A percentile compares a stretch with the other conserved stretches of the same genome.
Conservation (phyloP, 1,140 invertebrate species). For the Nasonia longicornis region DNA sequence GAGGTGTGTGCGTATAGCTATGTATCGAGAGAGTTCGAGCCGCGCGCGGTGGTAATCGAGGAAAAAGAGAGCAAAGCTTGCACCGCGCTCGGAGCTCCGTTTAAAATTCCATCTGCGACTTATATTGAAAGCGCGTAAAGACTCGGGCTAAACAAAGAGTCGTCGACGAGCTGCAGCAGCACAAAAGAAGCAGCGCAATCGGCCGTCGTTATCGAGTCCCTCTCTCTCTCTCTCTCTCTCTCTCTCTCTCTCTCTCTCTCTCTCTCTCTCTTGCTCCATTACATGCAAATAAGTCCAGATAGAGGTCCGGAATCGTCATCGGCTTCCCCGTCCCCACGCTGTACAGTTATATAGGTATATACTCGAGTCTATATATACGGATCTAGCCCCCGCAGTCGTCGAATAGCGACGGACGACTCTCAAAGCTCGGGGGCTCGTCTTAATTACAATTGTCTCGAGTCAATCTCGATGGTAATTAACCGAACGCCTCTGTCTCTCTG, state of each 20-base stretch:
- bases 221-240: not conserved
- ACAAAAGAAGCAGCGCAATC: constrained; percentile 23
- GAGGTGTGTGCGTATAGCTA: no score
- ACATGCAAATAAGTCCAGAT: constrained; percentile 66
- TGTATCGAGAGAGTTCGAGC: not conserved
- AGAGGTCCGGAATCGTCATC: constrained; percentile 48
- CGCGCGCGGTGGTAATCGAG: not conserved
- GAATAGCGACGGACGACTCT: constrained; percentile 48
- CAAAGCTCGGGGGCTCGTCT: constrained; percentile 68
- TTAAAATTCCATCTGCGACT: not conserved
- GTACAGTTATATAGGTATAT: not conserved
- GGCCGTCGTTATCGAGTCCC: constrained; percentile 53
- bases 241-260: no score
- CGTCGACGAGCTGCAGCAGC: not conserved
- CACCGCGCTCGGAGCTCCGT: no score
- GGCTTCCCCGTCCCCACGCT: not conserved
- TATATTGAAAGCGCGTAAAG: not conserved
- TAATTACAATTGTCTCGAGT: constrained; percentile 69
- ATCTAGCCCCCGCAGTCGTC: constrained; percentile 38
- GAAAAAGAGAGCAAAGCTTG: no score
- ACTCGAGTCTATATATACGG: not conserved
- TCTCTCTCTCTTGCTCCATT: constrained; percentile 53
- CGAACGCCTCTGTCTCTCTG: constrained; percentile 47
- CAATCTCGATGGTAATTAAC: constrained; percentile 70
- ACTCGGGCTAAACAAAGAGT: not conserved